Base-by-base conservation (phyloP, 2,888 invertebrate species). In the Callinectes sapidus region DNA sequence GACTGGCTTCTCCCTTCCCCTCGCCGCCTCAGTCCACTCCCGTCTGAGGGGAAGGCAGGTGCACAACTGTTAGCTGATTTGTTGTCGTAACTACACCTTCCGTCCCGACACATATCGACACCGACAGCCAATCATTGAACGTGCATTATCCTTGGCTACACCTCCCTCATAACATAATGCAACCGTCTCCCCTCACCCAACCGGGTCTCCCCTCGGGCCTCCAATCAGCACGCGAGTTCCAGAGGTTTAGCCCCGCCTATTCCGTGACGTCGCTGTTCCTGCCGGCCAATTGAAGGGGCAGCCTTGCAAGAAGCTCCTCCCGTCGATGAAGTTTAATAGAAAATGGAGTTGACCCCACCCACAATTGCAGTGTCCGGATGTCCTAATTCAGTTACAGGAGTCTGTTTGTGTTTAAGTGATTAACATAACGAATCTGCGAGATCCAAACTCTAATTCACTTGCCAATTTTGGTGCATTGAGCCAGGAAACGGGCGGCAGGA, bases 81-180 rank as follows among this genome's bases (percentile, higher is more conserved):
- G 92, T 93, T 93, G 90, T 91, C 92, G 92, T 93, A 93, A 93
- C 87, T 93, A 93, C 92, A 91, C 90, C 90, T 93, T 93, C 90
- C 90, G 92, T 93, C 90, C 90, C 91, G 92, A 93, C 92, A 93
- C 90, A 93, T 93, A 93, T 93, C 92, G 91, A 93, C 92, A 90
- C 91, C 85, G 92, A 89, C 90, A 93, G 92, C 92, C 92, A 93
- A 93, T 93, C 92, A 93, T 90, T 93, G 92, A 93, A 81, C 92
- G 92, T 93, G 92, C 89, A 93, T 93, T 93, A 93, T 91, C 90
- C 90, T 93, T 91, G 92, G 92, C 90, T 93, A 93, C 92, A 93
- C 91, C 92, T 93, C 92, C 92, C 92, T 91, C 88, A 90, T 90
- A 92, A 92, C 90, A 92, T 90, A 90, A 92, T 92, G 90, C 92